Evolutionary conservation across 1,140 invertebrate species (phyloP).

Genomic region (Mamestra configurata): DNA sequence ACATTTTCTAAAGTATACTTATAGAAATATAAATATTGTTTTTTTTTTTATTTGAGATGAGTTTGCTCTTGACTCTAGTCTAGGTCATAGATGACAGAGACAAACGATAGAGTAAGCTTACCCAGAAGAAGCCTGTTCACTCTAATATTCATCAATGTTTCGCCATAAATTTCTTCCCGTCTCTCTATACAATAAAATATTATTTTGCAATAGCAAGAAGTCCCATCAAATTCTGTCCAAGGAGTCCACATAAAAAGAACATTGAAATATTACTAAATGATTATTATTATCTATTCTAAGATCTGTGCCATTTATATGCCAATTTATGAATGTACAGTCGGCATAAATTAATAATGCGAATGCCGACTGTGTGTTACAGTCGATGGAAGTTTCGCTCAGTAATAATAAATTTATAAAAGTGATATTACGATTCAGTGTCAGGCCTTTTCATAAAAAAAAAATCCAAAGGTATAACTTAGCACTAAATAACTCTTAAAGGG

Average conservation of each 20-base stretch:
- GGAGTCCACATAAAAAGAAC: not conserved
- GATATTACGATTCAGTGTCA: not conserved
- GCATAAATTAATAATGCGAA: not conserved
- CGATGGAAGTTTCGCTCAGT: conserved; percentile 8
- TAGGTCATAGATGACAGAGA: too few relatives aligned
- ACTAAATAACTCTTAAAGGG: too few relatives aligned
- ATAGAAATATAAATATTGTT: not conserved
- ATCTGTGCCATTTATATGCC: conserved; percentile 34
- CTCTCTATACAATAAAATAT: not conserved
- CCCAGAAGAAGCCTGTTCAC: too few relatives aligned
- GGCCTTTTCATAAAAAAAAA: not conserved
- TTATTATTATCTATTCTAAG: not conserved
- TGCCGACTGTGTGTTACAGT: not conserved
- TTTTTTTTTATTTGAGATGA: too few relatives aligned
- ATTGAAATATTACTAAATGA: not conserved
- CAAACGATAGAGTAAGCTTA: too few relatives aligned
- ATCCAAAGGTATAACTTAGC: too few relatives aligned
- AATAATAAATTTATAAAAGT: not conserved
- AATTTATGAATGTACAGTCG: not conserved
- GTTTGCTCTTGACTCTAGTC: too few relatives aligned
- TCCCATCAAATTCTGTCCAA: conserved; percentile 27
- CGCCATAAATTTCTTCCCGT: not conserved
- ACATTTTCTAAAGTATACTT: not conserved
- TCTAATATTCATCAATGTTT: not conserved
- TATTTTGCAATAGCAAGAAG: conserved; percentile 7